phyloP scores from a whole-genome alignment of 2,888 invertebrate genomes.

The Drosophila ezoana region DNA sequence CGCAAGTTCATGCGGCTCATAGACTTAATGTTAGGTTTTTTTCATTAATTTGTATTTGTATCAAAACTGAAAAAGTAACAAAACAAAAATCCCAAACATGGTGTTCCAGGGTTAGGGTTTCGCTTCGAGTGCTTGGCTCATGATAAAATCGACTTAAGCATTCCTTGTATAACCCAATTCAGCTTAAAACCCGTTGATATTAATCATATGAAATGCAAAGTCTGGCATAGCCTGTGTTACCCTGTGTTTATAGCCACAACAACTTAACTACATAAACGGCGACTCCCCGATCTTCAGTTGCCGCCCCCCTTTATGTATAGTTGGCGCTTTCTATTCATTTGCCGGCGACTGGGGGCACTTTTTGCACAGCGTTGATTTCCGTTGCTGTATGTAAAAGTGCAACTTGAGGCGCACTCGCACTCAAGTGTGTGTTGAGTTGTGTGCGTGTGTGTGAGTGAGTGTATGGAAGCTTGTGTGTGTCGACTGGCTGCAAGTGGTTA shows the following conservation, averaged over 20 bases:
- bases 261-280: slow-evolving; percentile 66
- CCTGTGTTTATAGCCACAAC: slow-evolving; percentile 15
- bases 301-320: slow-evolving; percentile 7
- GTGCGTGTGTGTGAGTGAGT: slow-evolving; percentile 29
- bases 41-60: too few relatives aligned
- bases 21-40: too few relatives aligned
- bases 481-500: slow-evolving; percentile 70
- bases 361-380: slow-evolving; percentile 75
- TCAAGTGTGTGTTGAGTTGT: slow-evolving; percentile 51
- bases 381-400: slow-evolving; percentile 80
- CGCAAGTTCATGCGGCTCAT: too few relatives aligned
- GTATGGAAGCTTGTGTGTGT: slow-evolving; percentile 25
- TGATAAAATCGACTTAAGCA: too few relatives aligned
- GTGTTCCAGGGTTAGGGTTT: too few relatives aligned
- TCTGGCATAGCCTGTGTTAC: slow-evolving; percentile 23
- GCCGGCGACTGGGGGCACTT: slow-evolving; percentile 73
- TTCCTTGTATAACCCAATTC: neutral
- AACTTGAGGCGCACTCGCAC: slow-evolving; percentile 74
- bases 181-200: too few relatives aligned
- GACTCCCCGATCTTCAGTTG: slow-evolving; percentile 8
- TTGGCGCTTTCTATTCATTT: slow-evolving; percentile 68
- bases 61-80: too few relatives aligned
- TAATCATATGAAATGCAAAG: neutral
- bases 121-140: too few relatives aligned
- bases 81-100: too few relatives aligned